phyloP scores from a whole-genome alignment of 2,797 vertebrate genomes.

The Hylomyscus alleni region DNA sequence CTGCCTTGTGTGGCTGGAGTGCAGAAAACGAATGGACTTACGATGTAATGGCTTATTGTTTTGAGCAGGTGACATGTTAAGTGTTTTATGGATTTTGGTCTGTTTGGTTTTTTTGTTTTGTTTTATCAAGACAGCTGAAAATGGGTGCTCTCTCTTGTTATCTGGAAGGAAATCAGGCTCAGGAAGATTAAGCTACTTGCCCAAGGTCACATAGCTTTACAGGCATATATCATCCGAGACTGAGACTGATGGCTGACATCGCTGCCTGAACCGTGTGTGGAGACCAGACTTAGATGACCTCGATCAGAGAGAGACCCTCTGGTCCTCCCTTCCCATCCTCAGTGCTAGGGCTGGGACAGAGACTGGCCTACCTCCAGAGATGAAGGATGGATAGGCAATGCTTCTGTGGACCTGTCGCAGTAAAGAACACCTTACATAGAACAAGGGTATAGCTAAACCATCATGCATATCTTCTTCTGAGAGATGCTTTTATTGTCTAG shows the following conservation, averaged over 20 bases:
- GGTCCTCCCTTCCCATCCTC: constrained; percentile 22
- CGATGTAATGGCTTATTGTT: not conserved
- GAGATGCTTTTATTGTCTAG: constrained; percentile 63
- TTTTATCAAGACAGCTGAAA: not conserved
- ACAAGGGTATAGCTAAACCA: not conserved
- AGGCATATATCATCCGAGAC: not conserved
- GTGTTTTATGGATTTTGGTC: not conserved
- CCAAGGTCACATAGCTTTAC: constrained; percentile 4
- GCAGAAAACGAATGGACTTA: not conserved
- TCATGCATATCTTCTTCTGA: not conserved
- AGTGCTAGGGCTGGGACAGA: not conserved
- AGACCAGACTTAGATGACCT: constrained; percentile 40
- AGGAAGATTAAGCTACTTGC: not conserved
- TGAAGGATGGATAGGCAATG: not conserved
- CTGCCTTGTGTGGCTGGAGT: not conserved
- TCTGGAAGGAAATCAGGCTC: constrained; percentile 40
- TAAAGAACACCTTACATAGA: not conserved
- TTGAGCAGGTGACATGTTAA: constrained; percentile 9
- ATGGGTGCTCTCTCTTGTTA: not conserved
- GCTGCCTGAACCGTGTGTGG: not conserved
- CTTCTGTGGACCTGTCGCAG: not conserved
- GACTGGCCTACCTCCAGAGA: not conserved
- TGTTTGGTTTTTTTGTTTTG: not conserved
- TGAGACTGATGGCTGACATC: not conserved
- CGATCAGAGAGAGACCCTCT: not conserved